Evolutionary conservation across 2,113 vertebrate species (phyloP).

Genomic region (Cochlearius cochlearius): DNA sequence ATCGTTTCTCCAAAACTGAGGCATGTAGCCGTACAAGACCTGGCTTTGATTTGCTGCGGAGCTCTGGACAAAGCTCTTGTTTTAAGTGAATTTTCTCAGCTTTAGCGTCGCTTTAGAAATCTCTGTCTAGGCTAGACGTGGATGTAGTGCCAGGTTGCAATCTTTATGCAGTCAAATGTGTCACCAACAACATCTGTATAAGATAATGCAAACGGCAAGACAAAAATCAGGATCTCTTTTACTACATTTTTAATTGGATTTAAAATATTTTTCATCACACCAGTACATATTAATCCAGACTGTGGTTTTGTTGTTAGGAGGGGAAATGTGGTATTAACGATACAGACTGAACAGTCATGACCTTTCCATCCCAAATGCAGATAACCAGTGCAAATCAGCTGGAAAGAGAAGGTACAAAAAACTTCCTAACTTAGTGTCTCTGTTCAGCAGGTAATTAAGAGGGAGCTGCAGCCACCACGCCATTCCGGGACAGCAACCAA

Average conservation of each 20-base stretch:
- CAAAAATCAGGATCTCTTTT: background rate
- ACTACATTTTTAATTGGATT: background rate
- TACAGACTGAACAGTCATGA: background rate
- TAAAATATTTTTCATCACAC: background rate
- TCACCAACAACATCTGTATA: background rate
- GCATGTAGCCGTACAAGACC: background rate
- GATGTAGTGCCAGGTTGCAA: background rate
- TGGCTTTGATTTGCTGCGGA: background rate
- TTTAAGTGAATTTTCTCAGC: background rate
- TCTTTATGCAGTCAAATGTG: background rate
- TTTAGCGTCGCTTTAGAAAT: background rate
- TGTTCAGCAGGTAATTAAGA: background rate
- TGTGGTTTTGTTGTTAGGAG: background rate
- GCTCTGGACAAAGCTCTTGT: background rate
- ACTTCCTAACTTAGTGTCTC: background rate
- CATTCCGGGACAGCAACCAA: background rate
- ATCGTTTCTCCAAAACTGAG: background rate
- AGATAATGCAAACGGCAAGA: background rate
- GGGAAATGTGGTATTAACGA: background rate
- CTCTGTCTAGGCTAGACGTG: background rate
- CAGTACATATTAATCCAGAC: background rate
- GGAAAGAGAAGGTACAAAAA: background rate
- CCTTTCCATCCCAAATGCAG: background rate
- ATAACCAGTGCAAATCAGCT: background rate
- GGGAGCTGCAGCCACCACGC: background rate